Evolutionary conservation across 2,888 invertebrate genomes (phyloP).

Genomic region (Troides oblongomaculatus): DNA sequence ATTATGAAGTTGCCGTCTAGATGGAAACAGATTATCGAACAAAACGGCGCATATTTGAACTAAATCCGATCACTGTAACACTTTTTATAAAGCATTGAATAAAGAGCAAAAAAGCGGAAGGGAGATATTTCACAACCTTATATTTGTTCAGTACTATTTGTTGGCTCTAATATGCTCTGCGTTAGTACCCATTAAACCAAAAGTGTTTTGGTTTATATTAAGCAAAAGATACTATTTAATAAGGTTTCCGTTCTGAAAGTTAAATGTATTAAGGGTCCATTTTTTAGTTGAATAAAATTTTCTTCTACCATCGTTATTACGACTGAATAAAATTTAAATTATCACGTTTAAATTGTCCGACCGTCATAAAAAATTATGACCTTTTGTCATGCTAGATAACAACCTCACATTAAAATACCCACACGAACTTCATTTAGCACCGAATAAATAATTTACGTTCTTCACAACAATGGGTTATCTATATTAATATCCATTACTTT

Average conservation of each 20-base stretch:
- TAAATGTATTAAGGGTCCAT: neutral
- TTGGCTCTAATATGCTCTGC: too few relatives aligned
- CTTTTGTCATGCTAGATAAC: constrained; percentile 28
- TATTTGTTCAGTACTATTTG: too few relatives aligned
- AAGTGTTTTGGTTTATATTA: neutral
- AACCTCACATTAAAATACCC: constrained; percentile 26
- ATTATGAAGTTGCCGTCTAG: too few relatives aligned
- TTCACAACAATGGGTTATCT: neutral
- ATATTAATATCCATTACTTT: neutral
- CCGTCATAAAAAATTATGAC: constrained; percentile 26
- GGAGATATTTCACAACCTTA: too few relatives aligned
- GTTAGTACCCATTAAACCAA: too few relatives aligned
- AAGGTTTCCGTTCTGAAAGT: neutral
- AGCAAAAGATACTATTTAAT: neutral
- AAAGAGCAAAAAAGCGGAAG: too few relatives aligned
- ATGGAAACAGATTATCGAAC: too few relatives aligned
- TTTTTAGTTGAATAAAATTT: constrained; percentile 6
- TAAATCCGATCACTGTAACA: too few relatives aligned
- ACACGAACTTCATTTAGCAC: constrained; percentile 22
- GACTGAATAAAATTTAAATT: constrained; percentile 20
- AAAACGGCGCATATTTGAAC: too few relatives aligned
- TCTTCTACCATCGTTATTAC: neutral
- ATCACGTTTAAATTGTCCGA: constrained; percentile 25
- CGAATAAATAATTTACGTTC: constrained; percentile 20
- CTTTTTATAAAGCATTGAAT: too few relatives aligned